Base-by-base conservation (phyloP, 2,113 vertebrate species). In the Lepus timidus region DNA sequence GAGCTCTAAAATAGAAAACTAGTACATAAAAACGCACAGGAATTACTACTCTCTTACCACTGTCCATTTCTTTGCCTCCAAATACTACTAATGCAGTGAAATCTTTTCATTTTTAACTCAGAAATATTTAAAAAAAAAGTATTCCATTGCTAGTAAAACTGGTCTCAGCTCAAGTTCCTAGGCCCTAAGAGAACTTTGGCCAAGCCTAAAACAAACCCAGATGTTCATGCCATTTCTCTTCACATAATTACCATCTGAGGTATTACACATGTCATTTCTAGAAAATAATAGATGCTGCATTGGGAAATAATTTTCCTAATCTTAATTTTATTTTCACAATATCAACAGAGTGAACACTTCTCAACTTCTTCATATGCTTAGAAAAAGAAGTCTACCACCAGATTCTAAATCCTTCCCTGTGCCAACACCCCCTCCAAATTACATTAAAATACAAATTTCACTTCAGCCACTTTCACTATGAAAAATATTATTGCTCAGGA, bases 401-500 rank as follows among this genome's bases (percentile, higher is more conserved):
- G 19, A 52, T 80, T 1, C 33, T 25, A 92, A 5, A 27, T 86
- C 25, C 7, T 68, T 20, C 55, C 4, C 29, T 25, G 29, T 12
- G 49, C 29, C n/a, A 79, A 74, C 2, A 78, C 3, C 6, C 67
- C 3, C 58, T 76, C 71, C 86, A 90, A 75, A 76, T 20, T 36
- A 0, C 49, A 90, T 64, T 83, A 68, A 90, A 92, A 23, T 81
- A 36, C 22, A 76, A 29, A 73, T n/a, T 82, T 39, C 27, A 75
- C 90, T 92, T 93, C n/a, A 84, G 39, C 36, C 79, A 74, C 13
- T 58, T 49, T 74, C 83, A 27, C 9, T 76, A 44, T 52, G 1
- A 87, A 75, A 95, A 91, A 68, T 76, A 8, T 11, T 85, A 65
- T 55, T 85, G 85, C 36, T 61, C 27, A 76, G n/a, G 5, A 88